Evolutionary conservation across 2,113 vertebrate genomes (phyloP), one percentile per base, ranked within the genome.

Genomic region (Limanda limanda): DNA sequence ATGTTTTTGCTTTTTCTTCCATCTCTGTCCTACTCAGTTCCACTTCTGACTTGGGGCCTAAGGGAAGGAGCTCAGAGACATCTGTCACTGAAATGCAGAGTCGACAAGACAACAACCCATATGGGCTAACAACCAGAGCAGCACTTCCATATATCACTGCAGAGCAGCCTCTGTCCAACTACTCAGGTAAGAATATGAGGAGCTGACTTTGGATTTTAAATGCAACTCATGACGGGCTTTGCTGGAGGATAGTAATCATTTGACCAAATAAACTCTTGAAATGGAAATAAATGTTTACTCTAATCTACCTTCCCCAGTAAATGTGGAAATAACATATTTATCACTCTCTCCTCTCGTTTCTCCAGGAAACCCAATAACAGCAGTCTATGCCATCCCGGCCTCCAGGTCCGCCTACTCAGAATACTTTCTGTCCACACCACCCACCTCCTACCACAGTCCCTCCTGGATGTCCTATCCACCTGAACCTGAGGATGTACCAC

Each of bases 391-490:
- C 91, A 99, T 98, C 87, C 98, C 98, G 86, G 96, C 97, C 87
- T 95, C 94, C 90, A 93, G 96, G 87, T 87, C 96, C 0, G 96
- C 95, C 82, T 97, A 97, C 93, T 95, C 96, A 0, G 97, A 96
- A 77, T 98, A 98, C 91, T 97, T 96, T 81, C 96, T 98, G 80
- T 96, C 97, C 59, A 96, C 97, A 0, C 96, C 98, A 13, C 95
- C 97, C 64, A 95, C 95, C 0, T 97, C 97, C 57, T 99, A 99
- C 81, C 95, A 96, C 86, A 97, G 93, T 90, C 97, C 97, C 21
- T 96, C 96, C 84, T 99, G 98, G 98, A 97, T 98, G 96, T 96
- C 97, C 70, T 99, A 97, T 21, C 95, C 96, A 11, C 97, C 96
- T 65, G 98, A 99, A 68, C 94, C 94, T 1, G 96, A 95, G 4